phyloP scores from a whole-genome alignment of 1,140 invertebrate genomes.

The Euwallacea fornicatus region DNA sequence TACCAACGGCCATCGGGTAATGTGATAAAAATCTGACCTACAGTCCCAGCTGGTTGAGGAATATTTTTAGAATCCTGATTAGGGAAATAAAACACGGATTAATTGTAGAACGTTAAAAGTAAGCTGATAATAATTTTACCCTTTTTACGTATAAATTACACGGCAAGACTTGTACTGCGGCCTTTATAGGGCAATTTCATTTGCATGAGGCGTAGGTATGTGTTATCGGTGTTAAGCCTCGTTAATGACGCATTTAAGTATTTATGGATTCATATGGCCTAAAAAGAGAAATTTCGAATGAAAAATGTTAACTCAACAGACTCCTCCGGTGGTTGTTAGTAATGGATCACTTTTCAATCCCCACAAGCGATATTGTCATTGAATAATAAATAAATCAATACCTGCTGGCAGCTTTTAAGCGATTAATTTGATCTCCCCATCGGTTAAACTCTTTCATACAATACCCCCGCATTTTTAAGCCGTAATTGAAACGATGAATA shows the following conservation, averaged over 20 bases:
- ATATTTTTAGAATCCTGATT: slow-evolving; percentile 3
- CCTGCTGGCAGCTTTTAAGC: not conserved
- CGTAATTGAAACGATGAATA: slow-evolving; percentile 22
- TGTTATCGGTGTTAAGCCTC: not conserved
- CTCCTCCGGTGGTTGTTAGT: not conserved
- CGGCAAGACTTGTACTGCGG: not conserved
- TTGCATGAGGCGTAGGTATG: not conserved
- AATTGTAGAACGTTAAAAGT: not conserved
- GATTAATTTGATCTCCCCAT: slow-evolving; percentile 12
- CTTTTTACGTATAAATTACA: not conserved
- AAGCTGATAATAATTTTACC: not conserved
- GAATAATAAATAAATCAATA: slow-evolving; percentile 12
- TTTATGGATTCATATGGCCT: not conserved
- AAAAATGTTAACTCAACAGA: not conserved
- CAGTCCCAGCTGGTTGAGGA: not conserved
- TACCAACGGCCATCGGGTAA: not conserved
- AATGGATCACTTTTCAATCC: not conserved
- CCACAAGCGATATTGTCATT: not conserved
- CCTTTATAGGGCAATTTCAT: not conserved
- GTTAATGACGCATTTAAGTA: not conserved
- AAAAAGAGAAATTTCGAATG: not conserved
- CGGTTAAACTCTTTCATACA: slow-evolving; percentile 21
- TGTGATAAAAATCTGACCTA: not conserved
- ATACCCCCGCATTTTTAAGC: slow-evolving; percentile 17
- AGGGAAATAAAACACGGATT: not conserved